Percentiles rank a stretch among this genome's conserved stretches.
phyloP scores from a whole-genome alignment of 2,113 vertebrate genomes.

The Microtus pennsylvanicus region DNA sequence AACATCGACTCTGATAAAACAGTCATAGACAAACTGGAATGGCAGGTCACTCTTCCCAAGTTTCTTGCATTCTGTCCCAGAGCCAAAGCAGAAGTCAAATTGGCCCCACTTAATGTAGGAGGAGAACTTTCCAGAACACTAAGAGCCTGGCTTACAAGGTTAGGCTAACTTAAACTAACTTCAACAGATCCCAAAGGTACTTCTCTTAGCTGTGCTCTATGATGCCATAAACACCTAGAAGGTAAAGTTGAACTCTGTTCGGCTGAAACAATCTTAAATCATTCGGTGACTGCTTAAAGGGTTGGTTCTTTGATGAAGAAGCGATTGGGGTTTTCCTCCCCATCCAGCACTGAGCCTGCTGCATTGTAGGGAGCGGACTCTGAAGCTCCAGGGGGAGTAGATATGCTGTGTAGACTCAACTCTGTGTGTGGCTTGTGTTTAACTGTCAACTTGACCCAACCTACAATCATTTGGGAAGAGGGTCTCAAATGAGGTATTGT shows the following conservation, averaged over 20 bases:
- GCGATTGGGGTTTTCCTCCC: neutral
- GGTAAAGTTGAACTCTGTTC: neutral
- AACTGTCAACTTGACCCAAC: neutral
- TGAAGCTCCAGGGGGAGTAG: fast-evolving
- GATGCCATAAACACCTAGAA: neutral
- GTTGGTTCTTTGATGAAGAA: neutral
- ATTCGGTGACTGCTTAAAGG: neutral
- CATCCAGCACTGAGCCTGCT: neutral
- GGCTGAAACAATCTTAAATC: neutral
- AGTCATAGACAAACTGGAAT: neutral
- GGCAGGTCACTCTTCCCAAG: neutral
- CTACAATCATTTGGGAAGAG: neutral
- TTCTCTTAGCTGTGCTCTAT: too few species aligned
- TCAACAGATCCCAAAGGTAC: neutral
- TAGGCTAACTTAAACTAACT: neutral
- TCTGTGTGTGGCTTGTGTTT: too few species aligned
- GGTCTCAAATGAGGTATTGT: neutral
- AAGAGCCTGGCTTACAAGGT: neutral
- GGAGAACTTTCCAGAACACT: neutral
- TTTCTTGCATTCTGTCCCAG: neutral
- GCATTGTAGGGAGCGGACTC: neutral
- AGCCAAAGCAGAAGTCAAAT: neutral
- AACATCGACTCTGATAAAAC: neutral
- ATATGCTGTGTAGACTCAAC: too few species aligned
- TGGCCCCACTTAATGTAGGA: neutral